These are phyloP conservation scores for Recurvirostra avosetta DNA, from an alignment of 2,113 vertebrate genomes.

Conservation along the genomic window DNA sequence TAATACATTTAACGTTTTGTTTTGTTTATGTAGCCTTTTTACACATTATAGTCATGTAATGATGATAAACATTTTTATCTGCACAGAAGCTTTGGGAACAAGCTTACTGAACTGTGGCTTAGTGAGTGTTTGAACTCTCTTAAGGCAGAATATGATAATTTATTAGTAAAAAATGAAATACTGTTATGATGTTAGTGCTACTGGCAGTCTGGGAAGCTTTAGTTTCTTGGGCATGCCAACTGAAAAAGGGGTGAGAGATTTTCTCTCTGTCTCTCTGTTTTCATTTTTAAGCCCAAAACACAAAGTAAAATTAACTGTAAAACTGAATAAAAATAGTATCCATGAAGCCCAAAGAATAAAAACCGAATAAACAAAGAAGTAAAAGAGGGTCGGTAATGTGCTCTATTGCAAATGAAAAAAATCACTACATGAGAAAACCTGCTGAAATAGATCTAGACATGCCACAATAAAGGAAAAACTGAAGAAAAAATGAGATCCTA, in stretches of 20 bases:
- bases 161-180: constrained; percentile 29
- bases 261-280: neutral
- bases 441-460: neutral
- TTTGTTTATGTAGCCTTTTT: neutral
- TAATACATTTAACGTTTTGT: neutral
- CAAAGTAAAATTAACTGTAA: neutral
- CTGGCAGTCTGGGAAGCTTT: neutral
- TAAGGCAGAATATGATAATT: constrained; percentile 28
- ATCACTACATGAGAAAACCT: neutral
- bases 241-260: neutral
- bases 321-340: neutral
- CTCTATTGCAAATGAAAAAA: neutral
- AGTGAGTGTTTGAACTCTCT: constrained; percentile 32
- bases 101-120: constrained; percentile 6
- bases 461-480: neutral
- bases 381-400: neutral
- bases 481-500: neutral
- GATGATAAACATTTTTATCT: neutral
- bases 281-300: neutral
- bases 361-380: neutral
- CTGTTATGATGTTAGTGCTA: neutral
- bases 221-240: neutral
- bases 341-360: neutral
- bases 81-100: neutral
- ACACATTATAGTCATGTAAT: neutral